Evolutionary conservation across 92 coral and sea anemone genomes (phyloP).

Genomic region (Parazoanthus swiftii): DNA sequence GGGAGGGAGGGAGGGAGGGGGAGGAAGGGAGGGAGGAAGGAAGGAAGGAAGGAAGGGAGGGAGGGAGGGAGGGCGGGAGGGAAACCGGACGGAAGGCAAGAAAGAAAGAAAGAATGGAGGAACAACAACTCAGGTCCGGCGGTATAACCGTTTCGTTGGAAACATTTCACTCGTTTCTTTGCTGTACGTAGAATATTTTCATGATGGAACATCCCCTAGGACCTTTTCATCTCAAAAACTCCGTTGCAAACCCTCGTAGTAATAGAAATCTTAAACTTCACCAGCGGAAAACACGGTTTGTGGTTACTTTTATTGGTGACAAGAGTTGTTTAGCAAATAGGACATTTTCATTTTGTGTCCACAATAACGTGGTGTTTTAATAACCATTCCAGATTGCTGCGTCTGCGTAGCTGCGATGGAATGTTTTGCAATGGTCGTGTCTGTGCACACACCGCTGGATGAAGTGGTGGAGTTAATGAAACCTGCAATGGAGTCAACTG

Average conservation of each 20-base stretch:
- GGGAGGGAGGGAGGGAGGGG: no score
- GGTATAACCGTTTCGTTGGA: no score
- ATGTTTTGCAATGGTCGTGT: slow-evolving; percentile 85
- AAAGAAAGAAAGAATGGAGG: no score
- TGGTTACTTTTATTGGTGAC: background rate
- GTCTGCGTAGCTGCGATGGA: slow-evolving; percentile 73
- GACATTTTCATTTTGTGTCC: background rate
- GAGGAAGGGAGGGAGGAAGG: no score
- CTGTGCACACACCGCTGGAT: slow-evolving; percentile 85
- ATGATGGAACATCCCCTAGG: no score
- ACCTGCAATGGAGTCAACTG: slow-evolving; percentile 35
- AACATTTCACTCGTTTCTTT: no score
- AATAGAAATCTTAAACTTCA: background rate
- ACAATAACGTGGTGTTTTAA: background rate
- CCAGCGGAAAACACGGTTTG: background rate
- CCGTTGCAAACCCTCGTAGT: background rate
- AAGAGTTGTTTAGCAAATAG: background rate
- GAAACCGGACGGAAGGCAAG: no score
- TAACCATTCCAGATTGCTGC: slow-evolving; percentile 58
- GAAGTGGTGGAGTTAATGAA: slow-evolving; percentile 81
- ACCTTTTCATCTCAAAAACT: no score
- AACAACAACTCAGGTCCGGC: no score
- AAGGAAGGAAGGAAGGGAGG: no score
- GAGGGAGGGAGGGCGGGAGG: no score
- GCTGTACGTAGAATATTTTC: no score